Percentiles rank a stretch among this genome's conserved stretches.
These are phyloP conservation scores for Argyresthia goedartella DNA, from an alignment of 2,888 invertebrate genomes.

Conservation along the genomic window DNA sequence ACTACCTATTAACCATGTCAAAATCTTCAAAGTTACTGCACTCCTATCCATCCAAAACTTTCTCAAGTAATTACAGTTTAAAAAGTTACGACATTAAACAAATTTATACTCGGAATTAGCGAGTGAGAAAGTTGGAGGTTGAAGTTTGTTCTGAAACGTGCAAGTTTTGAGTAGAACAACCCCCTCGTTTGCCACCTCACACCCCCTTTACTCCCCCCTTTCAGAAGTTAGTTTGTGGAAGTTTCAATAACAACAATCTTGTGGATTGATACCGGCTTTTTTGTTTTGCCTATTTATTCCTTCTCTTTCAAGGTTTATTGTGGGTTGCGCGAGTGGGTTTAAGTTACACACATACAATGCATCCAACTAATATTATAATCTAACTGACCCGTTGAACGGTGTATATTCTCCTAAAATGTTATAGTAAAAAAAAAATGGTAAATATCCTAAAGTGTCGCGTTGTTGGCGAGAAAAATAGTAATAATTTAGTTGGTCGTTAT, in stretches of 20 bases:
- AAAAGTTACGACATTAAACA: slow-evolving; percentile 68
- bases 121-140: slow-evolving; percentile 44
- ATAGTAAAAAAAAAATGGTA: too few species aligned
- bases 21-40: slow-evolving; percentile 40
- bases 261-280: background rate
- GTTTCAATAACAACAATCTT: slow-evolving; percentile 7
- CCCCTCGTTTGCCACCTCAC: slow-evolving; percentile 20
- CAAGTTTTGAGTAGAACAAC: slow-evolving; percentile 45
- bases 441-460: too few species aligned
- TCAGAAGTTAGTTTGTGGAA: slow-evolving; percentile 42
- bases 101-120: slow-evolving; percentile 68
- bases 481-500: too few species aligned
- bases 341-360: too few species aligned
- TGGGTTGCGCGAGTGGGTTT: too few species aligned
- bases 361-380: too few species aligned
- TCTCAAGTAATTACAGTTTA: slow-evolving; percentile 63
- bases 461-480: too few species aligned
- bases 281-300: background rate
- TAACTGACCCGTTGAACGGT: too few species aligned
- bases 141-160: slow-evolving; percentile 38
- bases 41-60: slow-evolving; percentile 57
- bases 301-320: too few species aligned
- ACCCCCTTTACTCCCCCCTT: slow-evolving; percentile 23
- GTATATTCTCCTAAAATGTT: too few species aligned
- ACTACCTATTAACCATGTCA: too few species aligned